phyloP scores from a whole-genome alignment of 2,888 invertebrate species.

The Cerastoderma edule region DNA sequence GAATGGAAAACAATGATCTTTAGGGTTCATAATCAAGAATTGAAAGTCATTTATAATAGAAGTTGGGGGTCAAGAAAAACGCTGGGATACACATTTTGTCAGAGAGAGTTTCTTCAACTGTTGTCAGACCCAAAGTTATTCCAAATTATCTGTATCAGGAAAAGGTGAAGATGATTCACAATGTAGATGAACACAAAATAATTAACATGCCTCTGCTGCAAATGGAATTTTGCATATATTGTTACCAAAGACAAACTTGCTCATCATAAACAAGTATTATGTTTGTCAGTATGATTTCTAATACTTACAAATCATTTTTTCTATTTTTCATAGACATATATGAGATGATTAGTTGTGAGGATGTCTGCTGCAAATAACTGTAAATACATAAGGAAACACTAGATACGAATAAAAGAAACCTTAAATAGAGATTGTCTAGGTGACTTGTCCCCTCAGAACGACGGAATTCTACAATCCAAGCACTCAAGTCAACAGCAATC shows the following conservation, averaged over 20 bases:
- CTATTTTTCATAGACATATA: not conserved
- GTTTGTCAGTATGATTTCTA: not conserved
- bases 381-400: not conserved
- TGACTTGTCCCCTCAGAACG: slow-evolving; percentile 13
- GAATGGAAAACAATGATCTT: no score
- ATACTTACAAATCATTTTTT: not conserved
- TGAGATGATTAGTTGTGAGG: not conserved
- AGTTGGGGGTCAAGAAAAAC: no score
- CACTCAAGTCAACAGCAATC: slow-evolving; percentile 93
- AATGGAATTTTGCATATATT: no score
- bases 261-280: not conserved
- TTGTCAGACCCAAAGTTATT: no score
- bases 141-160: no score
- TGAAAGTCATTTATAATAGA: no score
- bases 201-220: no score
- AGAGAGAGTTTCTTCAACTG: no score
- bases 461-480: slow-evolving; percentile 88
- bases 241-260: not conserved
- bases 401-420: slow-evolving; percentile 27
- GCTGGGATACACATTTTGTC: no score
- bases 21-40: no score
- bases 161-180: no score
- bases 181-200: no score
- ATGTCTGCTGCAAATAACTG: not conserved
- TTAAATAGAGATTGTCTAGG: slow-evolving; percentile 33